Evolutionary conservation across 1,140 invertebrate genomes (phyloP).

Genomic region (Lordiphosa clarofinis): DNA sequence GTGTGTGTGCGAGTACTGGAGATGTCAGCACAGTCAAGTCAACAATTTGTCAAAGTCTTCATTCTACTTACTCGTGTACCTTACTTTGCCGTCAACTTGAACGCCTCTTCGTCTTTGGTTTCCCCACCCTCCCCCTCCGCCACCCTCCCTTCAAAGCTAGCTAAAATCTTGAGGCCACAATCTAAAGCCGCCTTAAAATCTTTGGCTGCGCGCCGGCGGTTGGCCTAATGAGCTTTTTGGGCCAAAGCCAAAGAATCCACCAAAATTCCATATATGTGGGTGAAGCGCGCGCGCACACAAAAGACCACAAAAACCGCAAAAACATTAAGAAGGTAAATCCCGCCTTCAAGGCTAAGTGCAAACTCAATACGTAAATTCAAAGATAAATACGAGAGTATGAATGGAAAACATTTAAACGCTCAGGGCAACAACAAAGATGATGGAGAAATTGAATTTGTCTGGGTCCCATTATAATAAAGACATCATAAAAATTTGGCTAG

Average conservation of each 20-base stretch:
- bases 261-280: conserved; percentile 38
- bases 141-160: not conserved
- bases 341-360: conserved; percentile 36
- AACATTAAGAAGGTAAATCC: conserved; percentile 12
- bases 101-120: conserved; percentile 3
- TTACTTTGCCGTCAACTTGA: conserved; percentile 21
- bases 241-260: conserved; percentile 27
- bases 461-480: conserved; percentile 62
- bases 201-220: conserved; percentile 23
- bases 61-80: conserved; percentile 7
- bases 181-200: conserved; percentile 49
- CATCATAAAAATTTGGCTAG: conserved; percentile 40
- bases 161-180: conserved; percentile 47
- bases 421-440: conserved; percentile 21
- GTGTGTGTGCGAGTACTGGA: conserved; percentile 44
- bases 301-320: conserved; percentile 4
- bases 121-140: not conserved
- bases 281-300: conserved; percentile 9
- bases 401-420: conserved; percentile 36
- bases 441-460: conserved; percentile 66
- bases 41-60: conserved; percentile 73
- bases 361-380: conserved; percentile 29
- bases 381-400: conserved; percentile 16
- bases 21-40: conserved; percentile 56
- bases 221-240: conserved; percentile 23